Conservation (phyloP, 2,797 vertebrate genomes). For the Hippopotamyrus pictus region DNA sequence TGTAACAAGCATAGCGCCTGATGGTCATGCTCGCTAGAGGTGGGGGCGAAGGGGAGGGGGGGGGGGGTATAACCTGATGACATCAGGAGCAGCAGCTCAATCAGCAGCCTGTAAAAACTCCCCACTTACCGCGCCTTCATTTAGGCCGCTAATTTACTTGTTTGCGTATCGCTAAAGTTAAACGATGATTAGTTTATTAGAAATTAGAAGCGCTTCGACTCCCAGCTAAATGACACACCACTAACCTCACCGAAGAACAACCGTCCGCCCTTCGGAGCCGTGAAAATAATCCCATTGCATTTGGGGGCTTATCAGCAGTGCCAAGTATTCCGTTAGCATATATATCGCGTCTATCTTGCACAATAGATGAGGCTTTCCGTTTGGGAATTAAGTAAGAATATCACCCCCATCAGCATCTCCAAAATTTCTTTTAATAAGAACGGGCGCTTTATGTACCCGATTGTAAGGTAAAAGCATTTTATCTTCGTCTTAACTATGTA, state of each 20-base stretch:
- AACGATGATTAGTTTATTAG: not conserved
- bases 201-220: not conserved
- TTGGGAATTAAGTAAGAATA: not conserved
- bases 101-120: not conserved
- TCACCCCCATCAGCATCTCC: not conserved
- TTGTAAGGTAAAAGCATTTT: not conserved
- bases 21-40: not conserved
- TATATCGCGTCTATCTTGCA: not conserved
- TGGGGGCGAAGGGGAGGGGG: not conserved
- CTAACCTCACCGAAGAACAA: not conserved
- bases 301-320: not conserved
- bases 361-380: not conserved
- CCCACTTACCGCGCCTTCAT: not conserved
- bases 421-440: slow-evolving; percentile 21
- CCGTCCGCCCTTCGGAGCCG: not conserved
- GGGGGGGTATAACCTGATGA: not conserved
- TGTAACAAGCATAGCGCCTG: slow-evolving; percentile 20
- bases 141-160: not conserved
- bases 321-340: not conserved
- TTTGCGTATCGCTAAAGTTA: not conserved
- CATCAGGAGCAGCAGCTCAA: not conserved
- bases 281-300: not conserved
- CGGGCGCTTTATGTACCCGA: not conserved
- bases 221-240: not conserved
- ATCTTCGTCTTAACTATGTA: not conserved